These are phyloP conservation scores for Drosophila repletoides DNA, from an alignment of 1,140 invertebrate species.

Conservation along the genomic window DNA sequence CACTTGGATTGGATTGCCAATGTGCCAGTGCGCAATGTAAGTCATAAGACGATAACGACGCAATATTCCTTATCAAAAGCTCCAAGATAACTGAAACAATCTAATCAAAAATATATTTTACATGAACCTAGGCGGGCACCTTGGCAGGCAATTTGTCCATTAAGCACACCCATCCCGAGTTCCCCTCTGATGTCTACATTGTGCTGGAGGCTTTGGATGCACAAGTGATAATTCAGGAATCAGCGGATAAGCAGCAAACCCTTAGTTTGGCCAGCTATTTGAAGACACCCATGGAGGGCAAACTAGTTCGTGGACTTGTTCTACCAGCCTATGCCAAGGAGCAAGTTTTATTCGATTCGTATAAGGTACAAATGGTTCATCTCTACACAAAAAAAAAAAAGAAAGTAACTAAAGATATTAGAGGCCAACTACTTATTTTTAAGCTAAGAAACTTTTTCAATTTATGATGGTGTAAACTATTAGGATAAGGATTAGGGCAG, in stretches of 20 bases:
- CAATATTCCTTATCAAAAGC: constrained; percentile 14
- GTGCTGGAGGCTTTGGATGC: constrained; percentile 88
- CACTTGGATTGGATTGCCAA: constrained; percentile 88
- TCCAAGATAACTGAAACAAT: not conserved
- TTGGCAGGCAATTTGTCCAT: constrained; percentile 91
- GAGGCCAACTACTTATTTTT: too few species aligned
- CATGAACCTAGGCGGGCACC: constrained; percentile 84
- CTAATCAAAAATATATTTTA: constrained; percentile 24
- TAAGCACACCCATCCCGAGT: constrained; percentile 87
- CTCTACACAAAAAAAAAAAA: not conserved
- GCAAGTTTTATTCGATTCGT: constrained; percentile 66
- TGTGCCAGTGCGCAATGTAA: constrained; percentile 88
- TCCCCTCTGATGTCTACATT: constrained; percentile 90
- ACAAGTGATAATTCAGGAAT: constrained; percentile 63
- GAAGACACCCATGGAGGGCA: constrained; percentile 41
- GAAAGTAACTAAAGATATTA: too few species aligned
- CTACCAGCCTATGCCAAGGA: constrained; percentile 51
- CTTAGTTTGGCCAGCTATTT: constrained; percentile 57
- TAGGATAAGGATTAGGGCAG: too few species aligned
- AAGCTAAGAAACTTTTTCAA: too few species aligned
- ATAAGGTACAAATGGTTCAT: constrained; percentile 84
- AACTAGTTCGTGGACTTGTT: constrained; percentile 57
- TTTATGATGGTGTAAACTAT: too few species aligned
- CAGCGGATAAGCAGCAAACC: constrained; percentile 25
- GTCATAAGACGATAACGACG: constrained; percentile 19